These are phyloP conservation scores for Paracanthobrama guichenoti DNA, from an alignment of 2,113 vertebrate species.

Conservation along the genomic window DNA sequence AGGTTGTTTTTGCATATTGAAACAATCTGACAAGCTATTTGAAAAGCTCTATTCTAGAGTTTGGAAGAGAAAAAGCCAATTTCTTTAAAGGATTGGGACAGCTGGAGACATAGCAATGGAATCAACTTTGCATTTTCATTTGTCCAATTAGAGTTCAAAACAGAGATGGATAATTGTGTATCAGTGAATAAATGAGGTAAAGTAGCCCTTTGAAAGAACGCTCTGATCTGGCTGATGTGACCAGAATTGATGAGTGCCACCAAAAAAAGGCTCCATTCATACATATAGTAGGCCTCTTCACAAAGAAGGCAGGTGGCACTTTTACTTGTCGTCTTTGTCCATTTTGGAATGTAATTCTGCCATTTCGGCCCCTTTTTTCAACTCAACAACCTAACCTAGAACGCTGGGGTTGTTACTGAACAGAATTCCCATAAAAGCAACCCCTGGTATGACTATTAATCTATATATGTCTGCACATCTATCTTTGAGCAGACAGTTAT, in stretches of 20 bases:
- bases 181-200: slow-evolving; percentile 41
- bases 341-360: slow-evolving; percentile 25
- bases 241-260: slow-evolving; percentile 33
- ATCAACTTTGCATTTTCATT: slow-evolving; percentile 26
- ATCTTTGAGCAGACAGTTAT: background rate
- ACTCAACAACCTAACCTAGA: background rate
- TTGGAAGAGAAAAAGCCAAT: background rate
- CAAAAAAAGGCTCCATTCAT: slow-evolving; percentile 42
- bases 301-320: slow-evolving; percentile 40
- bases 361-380: slow-evolving; percentile 4
- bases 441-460: background rate
- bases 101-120: slow-evolving; percentile 14
- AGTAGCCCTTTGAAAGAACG: slow-evolving; percentile 30
- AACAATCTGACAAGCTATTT: slow-evolving; percentile 14
- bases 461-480: background rate
- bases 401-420: background rate
- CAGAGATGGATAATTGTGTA: slow-evolving; percentile 19
- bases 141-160: slow-evolving; percentile 29
- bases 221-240: slow-evolving; percentile 48
- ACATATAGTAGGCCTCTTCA: slow-evolving; percentile 27
- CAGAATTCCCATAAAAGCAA: background rate
- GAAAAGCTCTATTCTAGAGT: slow-evolving; percentile 6
- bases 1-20: background rate
- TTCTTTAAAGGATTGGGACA: slow-evolving; percentile 15
- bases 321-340: slow-evolving; percentile 30